These are phyloP conservation scores for Drosophila pruinosa DNA, from an alignment of 1,140 invertebrate species.

Conservation along the genomic window DNA sequence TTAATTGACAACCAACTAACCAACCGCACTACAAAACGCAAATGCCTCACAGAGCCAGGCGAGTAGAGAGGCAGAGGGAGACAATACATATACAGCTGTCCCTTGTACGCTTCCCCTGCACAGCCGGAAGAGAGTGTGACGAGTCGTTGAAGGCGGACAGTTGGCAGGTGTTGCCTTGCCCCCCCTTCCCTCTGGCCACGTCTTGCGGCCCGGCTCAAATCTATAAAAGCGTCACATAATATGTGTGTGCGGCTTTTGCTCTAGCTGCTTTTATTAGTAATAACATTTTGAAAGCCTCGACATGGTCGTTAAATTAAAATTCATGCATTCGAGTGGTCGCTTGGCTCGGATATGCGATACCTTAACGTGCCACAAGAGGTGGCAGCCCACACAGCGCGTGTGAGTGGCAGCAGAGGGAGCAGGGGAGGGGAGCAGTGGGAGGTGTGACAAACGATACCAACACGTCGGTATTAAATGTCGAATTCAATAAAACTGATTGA, in stretches of 20 bases:
- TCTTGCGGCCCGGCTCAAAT: constrained; percentile 3
- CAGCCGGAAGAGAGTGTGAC: neutral
- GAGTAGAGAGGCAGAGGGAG: neutral
- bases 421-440: neutral
- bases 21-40: too few species aligned
- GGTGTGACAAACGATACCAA: constrained; percentile 26
- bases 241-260: neutral
- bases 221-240: constrained; percentile 33
- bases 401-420: neutral
- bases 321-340: constrained; percentile 54
- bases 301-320: constrained; percentile 64
- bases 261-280: constrained; percentile 68
- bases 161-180: constrained; percentile 69
- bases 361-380: constrained; percentile 11
- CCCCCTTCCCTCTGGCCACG: too few species aligned
- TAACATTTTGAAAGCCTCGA: constrained; percentile 76
- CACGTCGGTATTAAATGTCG: constrained; percentile 69
- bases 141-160: constrained; percentile 11
- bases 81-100: too few species aligned
- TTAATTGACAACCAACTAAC: too few species aligned
- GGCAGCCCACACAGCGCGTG: constrained; percentile 5
- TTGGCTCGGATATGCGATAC: constrained; percentile 40
- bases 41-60: too few species aligned
- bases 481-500: constrained; percentile 79
- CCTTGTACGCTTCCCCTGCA: too few species aligned